Conservation (phyloP, 1,140 invertebrate species). For the Trichogramma pretiosum region DNA sequence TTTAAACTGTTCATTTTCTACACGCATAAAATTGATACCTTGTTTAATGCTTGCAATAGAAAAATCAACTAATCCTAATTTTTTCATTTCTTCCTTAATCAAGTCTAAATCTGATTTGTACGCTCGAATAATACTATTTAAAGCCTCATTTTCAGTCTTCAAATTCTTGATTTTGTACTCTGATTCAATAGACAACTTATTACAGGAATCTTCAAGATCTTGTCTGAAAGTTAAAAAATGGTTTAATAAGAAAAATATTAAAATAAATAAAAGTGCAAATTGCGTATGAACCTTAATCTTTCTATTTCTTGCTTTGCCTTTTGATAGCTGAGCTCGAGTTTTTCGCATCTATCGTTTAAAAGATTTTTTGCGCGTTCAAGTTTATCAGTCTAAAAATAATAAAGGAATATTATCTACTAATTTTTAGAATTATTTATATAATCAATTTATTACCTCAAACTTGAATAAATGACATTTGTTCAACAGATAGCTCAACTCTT, state of each 20-base stretch:
- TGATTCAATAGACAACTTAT: slow-evolving; percentile 1
- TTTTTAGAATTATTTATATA: neutral
- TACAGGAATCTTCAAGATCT: neutral
- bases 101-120: slow-evolving; percentile 27
- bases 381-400: slow-evolving; percentile 22
- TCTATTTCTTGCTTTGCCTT: slow-evolving; percentile 25
- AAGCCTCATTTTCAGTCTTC: slow-evolving; percentile 22
- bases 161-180: slow-evolving; percentile 19
- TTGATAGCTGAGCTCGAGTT: slow-evolving; percentile 22
- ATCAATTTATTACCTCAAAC: slow-evolving; percentile 25
- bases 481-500: slow-evolving; percentile 24
- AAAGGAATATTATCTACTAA: slow-evolving; percentile 6
- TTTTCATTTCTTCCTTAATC: slow-evolving; percentile 28
- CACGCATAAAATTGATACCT: slow-evolving; percentile 15
- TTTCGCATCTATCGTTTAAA: too few relatives aligned
- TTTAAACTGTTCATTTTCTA: slow-evolving; percentile 12
- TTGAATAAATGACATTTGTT: slow-evolving; percentile 22
- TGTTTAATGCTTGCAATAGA: slow-evolving; percentile 17
- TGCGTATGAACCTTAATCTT: slow-evolving; percentile 23
- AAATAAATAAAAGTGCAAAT: slow-evolving; percentile 4
- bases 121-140: slow-evolving; percentile 24
- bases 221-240: neutral
- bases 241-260: neutral
- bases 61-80: slow-evolving; percentile 4
- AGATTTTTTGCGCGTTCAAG: slow-evolving; percentile 21